These are phyloP conservation scores for Orthonevra nobilis DNA, from an alignment of 2,888 invertebrate species.

Conservation along the genomic window DNA sequence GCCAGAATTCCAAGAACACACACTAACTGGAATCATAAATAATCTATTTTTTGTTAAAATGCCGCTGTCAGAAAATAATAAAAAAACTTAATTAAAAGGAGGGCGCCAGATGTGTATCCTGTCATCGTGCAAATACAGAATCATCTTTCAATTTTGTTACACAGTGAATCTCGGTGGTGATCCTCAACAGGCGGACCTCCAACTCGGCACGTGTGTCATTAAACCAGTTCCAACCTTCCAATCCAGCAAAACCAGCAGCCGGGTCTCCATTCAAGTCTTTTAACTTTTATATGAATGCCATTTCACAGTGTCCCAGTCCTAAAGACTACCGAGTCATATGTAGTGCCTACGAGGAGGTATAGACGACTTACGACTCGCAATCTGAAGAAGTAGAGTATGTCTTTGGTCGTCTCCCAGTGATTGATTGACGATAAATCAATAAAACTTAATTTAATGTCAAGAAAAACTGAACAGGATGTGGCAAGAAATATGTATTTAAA, in stretches of 20 bases:
- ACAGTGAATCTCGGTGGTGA: slow-evolving; percentile 7
- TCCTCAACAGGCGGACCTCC: slow-evolving; percentile 48
- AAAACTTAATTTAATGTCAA: slow-evolving; percentile 55
- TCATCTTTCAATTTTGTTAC: slow-evolving; percentile 57
- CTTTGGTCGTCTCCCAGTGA: slow-evolving; percentile 47
- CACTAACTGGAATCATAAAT: slow-evolving; percentile 60
- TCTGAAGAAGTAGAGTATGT: slow-evolving; percentile 31
- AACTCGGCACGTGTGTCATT: slow-evolving; percentile 57
- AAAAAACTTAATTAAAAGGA: slow-evolving; percentile 63
- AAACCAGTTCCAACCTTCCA: slow-evolving; percentile 65
- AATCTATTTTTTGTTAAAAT: slow-evolving; percentile 44
- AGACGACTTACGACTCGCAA: no score
- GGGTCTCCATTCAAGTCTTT: no score
- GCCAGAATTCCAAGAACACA: slow-evolving; percentile 58
- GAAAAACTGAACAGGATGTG: slow-evolving; percentile 31
- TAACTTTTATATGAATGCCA: no score
- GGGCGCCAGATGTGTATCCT: slow-evolving; percentile 69
- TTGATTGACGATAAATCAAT: slow-evolving; percentile 65
- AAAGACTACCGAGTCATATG: no score
- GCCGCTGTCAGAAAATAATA: slow-evolving; percentile 51
- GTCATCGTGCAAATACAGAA: slow-evolving; percentile 60
- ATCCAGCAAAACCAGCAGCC: not conserved
- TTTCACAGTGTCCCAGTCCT: no score
- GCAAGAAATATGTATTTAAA: not conserved
- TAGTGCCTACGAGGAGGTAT: no score